Percentiles rank a stretch among this genome's conserved stretches.
These are phyloP conservation scores for Eledona agricola DNA, from an alignment of 2,888 invertebrate species.

Conservation along the genomic window DNA sequence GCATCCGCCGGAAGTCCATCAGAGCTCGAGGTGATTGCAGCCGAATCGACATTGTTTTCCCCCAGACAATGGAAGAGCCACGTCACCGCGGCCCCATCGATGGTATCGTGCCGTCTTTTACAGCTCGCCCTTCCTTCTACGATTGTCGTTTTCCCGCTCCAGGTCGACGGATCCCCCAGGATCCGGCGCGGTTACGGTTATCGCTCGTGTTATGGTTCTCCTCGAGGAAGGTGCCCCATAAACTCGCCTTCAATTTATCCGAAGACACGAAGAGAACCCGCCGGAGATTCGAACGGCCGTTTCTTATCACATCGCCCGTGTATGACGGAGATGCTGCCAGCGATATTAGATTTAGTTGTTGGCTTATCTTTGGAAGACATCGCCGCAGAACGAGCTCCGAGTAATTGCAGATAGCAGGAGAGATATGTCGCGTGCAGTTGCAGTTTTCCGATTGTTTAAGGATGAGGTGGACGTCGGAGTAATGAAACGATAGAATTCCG, in stretches of 20 bases:
- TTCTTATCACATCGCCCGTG: no score
- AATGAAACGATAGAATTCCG: no score
- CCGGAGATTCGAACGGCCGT: conserved; percentile 4
- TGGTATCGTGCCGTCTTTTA: conserved; percentile 59
- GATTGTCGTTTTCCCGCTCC: conserved; percentile 59
- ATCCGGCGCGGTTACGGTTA: conserved; percentile 61
- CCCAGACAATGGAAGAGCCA: conserved; percentile 47
- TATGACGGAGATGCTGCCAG: no score
- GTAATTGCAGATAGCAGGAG: no score
- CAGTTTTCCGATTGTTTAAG: no score
- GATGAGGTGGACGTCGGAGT: no score
- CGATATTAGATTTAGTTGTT: no score
- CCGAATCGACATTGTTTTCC: conserved; percentile 59
- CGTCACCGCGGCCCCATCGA: conserved; percentile 56
- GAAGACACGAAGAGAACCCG: background rate
- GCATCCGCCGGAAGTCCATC: conserved; percentile 61
- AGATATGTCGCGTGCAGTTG: no score
- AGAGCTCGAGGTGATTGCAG: conserved; percentile 59
- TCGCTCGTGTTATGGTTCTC: conserved; percentile 61
- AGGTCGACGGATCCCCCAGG: conserved; percentile 57
- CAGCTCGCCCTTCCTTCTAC: conserved; percentile 56
- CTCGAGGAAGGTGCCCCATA: conserved; percentile 61
- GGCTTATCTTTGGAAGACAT: no score
- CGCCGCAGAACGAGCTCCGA: no score
- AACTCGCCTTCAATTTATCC: conserved; percentile 59